phyloP scores from a whole-genome alignment of 2,113 vertebrate genomes.

The Orientallactaga bullata region DNA sequence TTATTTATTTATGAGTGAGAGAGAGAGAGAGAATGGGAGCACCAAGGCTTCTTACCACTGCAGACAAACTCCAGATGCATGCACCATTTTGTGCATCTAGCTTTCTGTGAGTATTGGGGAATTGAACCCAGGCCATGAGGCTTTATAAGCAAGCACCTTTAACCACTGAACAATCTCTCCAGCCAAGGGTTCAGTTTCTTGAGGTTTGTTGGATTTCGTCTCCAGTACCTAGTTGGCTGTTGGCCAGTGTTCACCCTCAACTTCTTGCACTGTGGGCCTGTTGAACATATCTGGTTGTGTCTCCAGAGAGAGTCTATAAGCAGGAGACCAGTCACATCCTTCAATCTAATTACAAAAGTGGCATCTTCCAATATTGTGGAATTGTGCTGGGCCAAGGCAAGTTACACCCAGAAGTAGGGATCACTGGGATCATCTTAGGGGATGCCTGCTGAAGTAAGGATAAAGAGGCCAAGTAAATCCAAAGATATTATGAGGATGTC shows the following conservation, averaged over 20 bases:
- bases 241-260: background rate
- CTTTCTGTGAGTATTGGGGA: too few relatives aligned
- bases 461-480: background rate
- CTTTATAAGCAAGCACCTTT: too few relatives aligned
- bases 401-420: background rate
- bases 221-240: background rate
- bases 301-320: background rate
- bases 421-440: background rate
- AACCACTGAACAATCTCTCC: too few relatives aligned
- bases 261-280: background rate
- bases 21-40: too few relatives aligned
- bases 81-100: too few relatives aligned
- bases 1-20: too few relatives aligned
- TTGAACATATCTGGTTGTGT: background rate
- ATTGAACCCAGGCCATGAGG: too few relatives aligned
- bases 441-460: background rate
- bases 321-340: background rate
- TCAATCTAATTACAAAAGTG: background rate
- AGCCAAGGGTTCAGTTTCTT: background rate
- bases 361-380: background rate
- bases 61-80: too few relatives aligned
- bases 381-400: constrained; percentile 10
- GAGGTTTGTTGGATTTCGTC: background rate
- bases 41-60: too few relatives aligned
- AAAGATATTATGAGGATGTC: constrained; percentile 37